These are phyloP conservation scores for Nibea coibor DNA, from an alignment of 2,113 vertebrate species.

Conservation along the genomic window DNA sequence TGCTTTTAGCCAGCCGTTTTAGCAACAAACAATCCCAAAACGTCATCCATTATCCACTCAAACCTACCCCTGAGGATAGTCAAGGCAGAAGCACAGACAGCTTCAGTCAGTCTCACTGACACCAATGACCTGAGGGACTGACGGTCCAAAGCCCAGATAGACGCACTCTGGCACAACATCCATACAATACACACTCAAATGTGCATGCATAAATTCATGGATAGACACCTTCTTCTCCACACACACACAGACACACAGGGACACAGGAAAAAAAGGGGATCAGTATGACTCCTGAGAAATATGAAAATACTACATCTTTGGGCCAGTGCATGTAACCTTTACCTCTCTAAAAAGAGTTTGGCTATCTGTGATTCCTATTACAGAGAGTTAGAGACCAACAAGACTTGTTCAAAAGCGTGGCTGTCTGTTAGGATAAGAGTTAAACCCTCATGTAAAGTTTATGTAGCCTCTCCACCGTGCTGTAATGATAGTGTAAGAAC, in stretches of 20 bases:
- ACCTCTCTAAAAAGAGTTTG: slow-evolving; percentile 23
- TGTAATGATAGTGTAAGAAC: slow-evolving; percentile 61
- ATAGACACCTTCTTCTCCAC: neutral
- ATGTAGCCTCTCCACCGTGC: slow-evolving; percentile 44
- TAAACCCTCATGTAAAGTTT: slow-evolving; percentile 61
- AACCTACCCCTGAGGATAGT: slow-evolving; percentile 2
- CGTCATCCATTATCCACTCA: slow-evolving; percentile 47
- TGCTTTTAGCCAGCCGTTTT: slow-evolving; percentile 21
- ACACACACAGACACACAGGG: neutral
- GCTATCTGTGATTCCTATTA: slow-evolving; percentile 35
- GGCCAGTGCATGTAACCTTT: neutral
- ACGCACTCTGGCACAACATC: slow-evolving; percentile 27
- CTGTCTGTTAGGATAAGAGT: slow-evolving; percentile 52
- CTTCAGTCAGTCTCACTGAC: slow-evolving; percentile 16
- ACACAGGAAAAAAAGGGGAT: neutral
- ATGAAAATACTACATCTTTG: slow-evolving; percentile 24
- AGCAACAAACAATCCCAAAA: slow-evolving; percentile 44
- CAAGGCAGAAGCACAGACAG: slow-evolving; percentile 25
- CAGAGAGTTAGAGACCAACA: slow-evolving; percentile 35
- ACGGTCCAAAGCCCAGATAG: slow-evolving; percentile 3
- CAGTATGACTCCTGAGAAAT: slow-evolving; percentile 13
- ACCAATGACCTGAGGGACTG: slow-evolving; percentile 20
- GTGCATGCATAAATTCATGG: neutral
- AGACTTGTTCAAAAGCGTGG: slow-evolving; percentile 38
- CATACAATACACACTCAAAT: slow-evolving; percentile 10